Base-by-base conservation (phyloP, 1,140 invertebrate species). In the Nebria ingens region DNA sequence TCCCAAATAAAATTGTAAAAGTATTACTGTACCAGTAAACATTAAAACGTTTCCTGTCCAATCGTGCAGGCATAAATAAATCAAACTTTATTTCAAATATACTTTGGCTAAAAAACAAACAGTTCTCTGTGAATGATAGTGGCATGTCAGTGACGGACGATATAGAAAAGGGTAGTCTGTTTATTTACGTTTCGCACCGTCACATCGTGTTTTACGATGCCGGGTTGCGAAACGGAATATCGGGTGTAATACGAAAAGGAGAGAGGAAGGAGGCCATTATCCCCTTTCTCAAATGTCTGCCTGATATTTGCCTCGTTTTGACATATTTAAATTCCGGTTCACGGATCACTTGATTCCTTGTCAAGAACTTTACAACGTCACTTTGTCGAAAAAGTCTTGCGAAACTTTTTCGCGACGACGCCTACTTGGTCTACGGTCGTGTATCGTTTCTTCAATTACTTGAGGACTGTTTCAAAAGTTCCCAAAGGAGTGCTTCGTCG, bases 251-350 rank as follows among this genome's bases (percentile, higher is more conserved):
- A 40, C 42, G 21, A 23, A 23, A 45, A 40, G 38, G 38, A 45
- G 38, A 55, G 54, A 55, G 23, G 54, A 21, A 19, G 42, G 38
- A 21, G 29, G 42, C 38, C 42, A 38, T 53, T n/a, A n/a, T n/a
- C n/a, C n/a, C n/a, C n/a, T 55, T 21, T 22, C 38, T 55, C 21
- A 60, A 60, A 60, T 60, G 59, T 60, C 59, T 55, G 23, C 59
- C 13, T 60, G 59, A 58, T 60, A 60, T 60, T 58, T 58, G 56
- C 56, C 40, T 55, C 53, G 54, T 58, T 60, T 60, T 58, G 59
- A 60, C 56, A 51, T 59, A 57, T 59, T 57, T 59, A 59, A 59
- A 59, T 57, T 57, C 55, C 20, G 20, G 22, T 59, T 56, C 58
- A 59, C 52, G 58, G 58, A 59, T 59, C 58, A 59, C 23, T 57